These are phyloP conservation scores for Menidia beryllina DNA, from an alignment of 2,113 vertebrate genomes.

Conservation along the genomic window DNA sequence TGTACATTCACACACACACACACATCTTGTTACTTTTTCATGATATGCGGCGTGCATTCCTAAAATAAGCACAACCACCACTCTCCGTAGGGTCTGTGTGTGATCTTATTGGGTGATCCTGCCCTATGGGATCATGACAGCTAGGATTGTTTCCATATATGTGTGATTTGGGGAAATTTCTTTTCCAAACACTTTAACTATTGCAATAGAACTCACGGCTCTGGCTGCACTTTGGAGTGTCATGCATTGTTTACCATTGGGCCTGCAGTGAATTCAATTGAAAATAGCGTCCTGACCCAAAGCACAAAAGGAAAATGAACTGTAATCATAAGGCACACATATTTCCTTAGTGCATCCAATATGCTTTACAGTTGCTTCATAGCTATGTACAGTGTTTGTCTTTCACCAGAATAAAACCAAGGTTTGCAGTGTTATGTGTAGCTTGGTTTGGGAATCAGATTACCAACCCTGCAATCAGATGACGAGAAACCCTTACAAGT, in stretches of 20 bases:
- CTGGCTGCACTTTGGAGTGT: no score
- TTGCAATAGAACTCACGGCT: no score
- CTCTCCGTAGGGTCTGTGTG: no score
- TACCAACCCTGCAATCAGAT: background rate
- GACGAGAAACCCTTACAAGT: background rate
- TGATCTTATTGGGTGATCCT: no score
- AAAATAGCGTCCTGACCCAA: no score
- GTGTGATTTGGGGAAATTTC: no score
- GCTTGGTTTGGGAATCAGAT: background rate
- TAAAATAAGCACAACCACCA: no score
- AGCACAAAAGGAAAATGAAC: background rate
- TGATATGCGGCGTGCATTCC: background rate
- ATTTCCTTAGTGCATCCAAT: background rate
- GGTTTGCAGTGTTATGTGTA: background rate
- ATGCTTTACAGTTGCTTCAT: background rate
- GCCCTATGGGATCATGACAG: no score
- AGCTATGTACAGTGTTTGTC: background rate
- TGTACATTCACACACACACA: background rate
- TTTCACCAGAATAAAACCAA: background rate
- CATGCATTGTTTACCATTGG: no score
- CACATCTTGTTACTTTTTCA: background rate
- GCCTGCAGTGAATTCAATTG: no score
- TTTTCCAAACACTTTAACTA: no score
- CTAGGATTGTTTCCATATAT: no score
- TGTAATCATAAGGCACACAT: background rate